These are phyloP conservation scores for Galeopterus variegatus DNA, from an alignment of 2,113 vertebrate species.

Conservation along the genomic window DNA sequence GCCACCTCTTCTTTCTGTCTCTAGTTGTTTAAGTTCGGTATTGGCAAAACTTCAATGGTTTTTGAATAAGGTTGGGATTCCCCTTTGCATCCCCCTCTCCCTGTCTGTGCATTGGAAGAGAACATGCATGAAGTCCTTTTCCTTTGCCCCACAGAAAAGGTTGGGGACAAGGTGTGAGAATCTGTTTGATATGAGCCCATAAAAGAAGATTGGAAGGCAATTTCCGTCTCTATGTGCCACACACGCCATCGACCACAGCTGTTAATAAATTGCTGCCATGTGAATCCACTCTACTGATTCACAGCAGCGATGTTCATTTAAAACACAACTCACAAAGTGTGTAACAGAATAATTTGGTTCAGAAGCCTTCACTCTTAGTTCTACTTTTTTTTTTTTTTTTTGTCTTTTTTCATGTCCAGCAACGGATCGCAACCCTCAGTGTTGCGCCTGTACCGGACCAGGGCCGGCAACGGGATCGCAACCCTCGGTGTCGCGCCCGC, in stretches of 20 bases:
- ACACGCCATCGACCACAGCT: background rate
- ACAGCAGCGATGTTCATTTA: background rate
- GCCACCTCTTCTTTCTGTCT: background rate
- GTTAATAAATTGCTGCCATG: background rate
- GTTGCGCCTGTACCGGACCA: too few relatives aligned
- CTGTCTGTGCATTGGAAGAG: background rate
- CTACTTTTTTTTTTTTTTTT: too few relatives aligned
- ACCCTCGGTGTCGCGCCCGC: too few relatives aligned
- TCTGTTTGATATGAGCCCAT: background rate
- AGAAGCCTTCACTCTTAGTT: background rate
- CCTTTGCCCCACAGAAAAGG: background rate
- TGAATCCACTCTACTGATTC: background rate
- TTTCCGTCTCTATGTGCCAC: background rate
- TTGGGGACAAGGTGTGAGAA: background rate
- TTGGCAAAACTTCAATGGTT: background rate
- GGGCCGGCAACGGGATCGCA: too few relatives aligned
- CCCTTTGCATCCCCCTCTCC: background rate
- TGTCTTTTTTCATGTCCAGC: too few relatives aligned
- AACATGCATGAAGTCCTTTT: background rate
- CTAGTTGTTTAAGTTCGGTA: background rate
- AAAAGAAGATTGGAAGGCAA: conserved; percentile 12
- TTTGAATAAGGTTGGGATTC: background rate
- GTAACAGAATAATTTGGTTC: conserved; percentile 31
- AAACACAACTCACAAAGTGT: background rate
- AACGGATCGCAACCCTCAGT: too few relatives aligned